Conservation (phyloP, 2,113 vertebrate species). For the Sphyrna mokarran region DNA sequence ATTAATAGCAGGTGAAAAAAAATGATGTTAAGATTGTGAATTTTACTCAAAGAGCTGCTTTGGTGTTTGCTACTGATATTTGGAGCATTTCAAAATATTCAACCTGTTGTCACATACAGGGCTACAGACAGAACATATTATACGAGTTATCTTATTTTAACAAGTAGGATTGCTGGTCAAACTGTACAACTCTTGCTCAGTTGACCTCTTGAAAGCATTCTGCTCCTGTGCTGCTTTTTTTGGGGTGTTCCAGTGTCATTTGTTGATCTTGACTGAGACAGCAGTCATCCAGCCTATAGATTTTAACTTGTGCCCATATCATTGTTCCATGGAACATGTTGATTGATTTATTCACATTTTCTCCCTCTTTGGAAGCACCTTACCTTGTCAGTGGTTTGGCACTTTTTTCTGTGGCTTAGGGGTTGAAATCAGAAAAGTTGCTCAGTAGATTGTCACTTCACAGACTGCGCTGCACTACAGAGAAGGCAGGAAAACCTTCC, state of each 20-base stretch:
- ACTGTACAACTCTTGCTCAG: neutral
- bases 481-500: neutral
- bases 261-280: neutral
- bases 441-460: neutral
- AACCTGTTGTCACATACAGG: neutral
- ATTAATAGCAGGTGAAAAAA: neutral
- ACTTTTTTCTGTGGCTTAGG: neutral
- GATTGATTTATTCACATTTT: neutral
- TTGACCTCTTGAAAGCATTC: neutral
- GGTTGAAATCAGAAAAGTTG: too few relatives aligned
- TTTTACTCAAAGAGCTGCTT: neutral
- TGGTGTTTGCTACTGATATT: neutral
- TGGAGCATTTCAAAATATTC: neutral
- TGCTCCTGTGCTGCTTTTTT: neutral
- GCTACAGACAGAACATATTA: neutral
- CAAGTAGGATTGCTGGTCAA: neutral
- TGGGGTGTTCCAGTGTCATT: neutral
- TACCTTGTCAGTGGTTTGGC: neutral
- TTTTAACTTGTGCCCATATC: neutral
- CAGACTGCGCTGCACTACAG: neutral
- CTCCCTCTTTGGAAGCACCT: neutral
- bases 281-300: neutral
- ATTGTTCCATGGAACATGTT: neutral
- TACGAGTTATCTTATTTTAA: neutral
- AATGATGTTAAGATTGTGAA: neutral